Evolutionary conservation across 2,113 vertebrate species (phyloP).

Genomic region (Coturnix japonica): DNA sequence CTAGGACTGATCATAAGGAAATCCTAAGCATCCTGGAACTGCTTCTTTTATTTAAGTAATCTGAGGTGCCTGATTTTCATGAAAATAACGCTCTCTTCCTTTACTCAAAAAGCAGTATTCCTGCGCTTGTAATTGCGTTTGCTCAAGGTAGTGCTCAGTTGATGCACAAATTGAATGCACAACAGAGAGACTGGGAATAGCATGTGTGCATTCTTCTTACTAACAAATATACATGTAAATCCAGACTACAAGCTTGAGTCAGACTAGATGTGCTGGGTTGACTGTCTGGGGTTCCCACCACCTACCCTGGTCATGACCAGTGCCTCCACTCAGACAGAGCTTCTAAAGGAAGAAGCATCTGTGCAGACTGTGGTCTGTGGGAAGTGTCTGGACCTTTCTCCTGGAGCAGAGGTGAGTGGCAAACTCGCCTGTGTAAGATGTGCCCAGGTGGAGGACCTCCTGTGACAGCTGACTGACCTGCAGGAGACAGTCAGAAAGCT

Average conservation of each 20-base stretch:
- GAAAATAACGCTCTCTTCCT: background rate
- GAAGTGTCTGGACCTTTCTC: no score
- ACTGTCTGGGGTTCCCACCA: background rate
- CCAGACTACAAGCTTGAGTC: background rate
- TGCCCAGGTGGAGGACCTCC: no score
- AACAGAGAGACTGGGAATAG: background rate
- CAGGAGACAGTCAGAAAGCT: no score
- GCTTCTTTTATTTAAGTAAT: background rate
- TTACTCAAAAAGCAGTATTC: background rate
- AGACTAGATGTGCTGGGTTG: background rate
- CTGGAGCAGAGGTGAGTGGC: no score
- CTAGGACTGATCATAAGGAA: background rate
- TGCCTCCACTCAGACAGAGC: no score
- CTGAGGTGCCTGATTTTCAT: background rate
- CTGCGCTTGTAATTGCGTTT: background rate
- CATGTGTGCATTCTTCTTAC: background rate
- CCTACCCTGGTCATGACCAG: no score
- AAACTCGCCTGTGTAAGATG: no score
- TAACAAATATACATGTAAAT: background rate
- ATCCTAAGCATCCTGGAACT: background rate
- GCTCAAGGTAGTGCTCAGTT: background rate
- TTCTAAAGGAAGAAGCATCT: no score
- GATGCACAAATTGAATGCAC: background rate
- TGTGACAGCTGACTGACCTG: no score
- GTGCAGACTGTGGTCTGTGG: no score